phyloP scores from a whole-genome alignment of 2,888 invertebrate genomes.

The Pristionchus exspectatus region DNA sequence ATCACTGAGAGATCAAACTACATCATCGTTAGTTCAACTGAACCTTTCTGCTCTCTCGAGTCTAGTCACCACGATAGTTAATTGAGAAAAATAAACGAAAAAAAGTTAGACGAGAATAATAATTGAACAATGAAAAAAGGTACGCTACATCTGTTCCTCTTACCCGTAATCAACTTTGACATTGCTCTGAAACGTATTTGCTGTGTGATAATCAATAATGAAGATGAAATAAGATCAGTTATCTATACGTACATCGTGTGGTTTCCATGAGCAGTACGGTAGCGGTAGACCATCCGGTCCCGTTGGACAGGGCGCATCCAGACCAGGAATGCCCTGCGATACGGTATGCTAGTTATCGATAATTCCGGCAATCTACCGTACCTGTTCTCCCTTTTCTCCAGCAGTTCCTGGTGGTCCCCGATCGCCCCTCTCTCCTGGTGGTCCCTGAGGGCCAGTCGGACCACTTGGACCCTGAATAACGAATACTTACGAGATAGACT shows the following conservation, averaged over 20 bases:
- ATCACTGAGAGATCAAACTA: slow-evolving; percentile 16
- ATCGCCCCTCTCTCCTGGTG: slow-evolving; percentile 65
- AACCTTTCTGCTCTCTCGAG: slow-evolving; percentile 15
- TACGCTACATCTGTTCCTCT: slow-evolving; percentile 51
- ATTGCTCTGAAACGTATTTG: slow-evolving; percentile 65
- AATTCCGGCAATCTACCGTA: neutral
- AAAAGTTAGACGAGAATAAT: neutral
- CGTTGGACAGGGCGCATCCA: slow-evolving; percentile 98
- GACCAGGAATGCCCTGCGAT: slow-evolving; percentile 90
- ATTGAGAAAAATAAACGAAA: neutral
- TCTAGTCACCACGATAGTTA: slow-evolving; percentile 44
- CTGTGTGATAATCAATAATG: neutral
- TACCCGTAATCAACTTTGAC: slow-evolving; percentile 73
- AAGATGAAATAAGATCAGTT: neutral
- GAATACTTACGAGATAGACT: neutral
- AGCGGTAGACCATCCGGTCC: slow-evolving; percentile 95
- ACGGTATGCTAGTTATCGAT: neutral
- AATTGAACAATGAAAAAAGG: neutral
- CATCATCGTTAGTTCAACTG: slow-evolving; percentile 13
- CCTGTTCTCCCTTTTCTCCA: slow-evolving; percentile 72
- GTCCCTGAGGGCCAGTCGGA: slow-evolving; percentile 65
- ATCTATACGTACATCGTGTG: slow-evolving; percentile 68
- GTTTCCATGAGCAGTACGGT: slow-evolving; percentile 87
- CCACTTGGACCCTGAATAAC: slow-evolving; percentile 68
- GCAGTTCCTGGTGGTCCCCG: slow-evolving; percentile 68